Percentiles rank a stretch among this genome's conserved stretches.
These are phyloP conservation scores for Psophia crepitans DNA, from an alignment of 2,113 vertebrate species.

Conservation along the genomic window DNA sequence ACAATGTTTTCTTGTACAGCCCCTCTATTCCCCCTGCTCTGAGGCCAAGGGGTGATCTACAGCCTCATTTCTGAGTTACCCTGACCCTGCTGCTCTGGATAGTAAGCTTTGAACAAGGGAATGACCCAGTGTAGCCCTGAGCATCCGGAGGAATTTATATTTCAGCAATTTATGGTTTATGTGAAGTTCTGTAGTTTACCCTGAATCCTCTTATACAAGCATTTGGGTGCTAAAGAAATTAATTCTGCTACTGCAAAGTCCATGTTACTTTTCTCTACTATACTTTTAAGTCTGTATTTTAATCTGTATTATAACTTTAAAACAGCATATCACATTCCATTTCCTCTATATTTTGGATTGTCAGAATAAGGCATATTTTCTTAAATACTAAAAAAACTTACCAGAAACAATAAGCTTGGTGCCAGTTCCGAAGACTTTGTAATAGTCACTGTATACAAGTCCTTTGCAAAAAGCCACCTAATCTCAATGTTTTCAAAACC, in stretches of 20 bases:
- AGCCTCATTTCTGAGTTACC: accelerated
- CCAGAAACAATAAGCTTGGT: background rate
- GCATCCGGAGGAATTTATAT: background rate
- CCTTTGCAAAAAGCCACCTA: background rate
- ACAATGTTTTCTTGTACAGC: background rate
- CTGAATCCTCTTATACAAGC: background rate
- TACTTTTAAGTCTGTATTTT: background rate
- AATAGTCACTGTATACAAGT: background rate
- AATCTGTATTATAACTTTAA: background rate
- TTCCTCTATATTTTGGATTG: background rate
- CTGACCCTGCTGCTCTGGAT: background rate
- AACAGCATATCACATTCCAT: background rate
- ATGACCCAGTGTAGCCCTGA: background rate
- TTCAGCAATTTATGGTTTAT: background rate
- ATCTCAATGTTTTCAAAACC: background rate
- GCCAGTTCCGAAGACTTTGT: background rate
- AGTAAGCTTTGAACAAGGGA: background rate
- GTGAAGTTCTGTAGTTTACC: background rate
- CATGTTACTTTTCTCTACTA: background rate
- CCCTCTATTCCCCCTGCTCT: background rate
- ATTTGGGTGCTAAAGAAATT: background rate
- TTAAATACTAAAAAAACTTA: background rate
- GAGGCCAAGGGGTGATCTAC: background rate
- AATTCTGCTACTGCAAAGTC: background rate
- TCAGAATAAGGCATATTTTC: background rate